phyloP scores from a whole-genome alignment of 2,113 vertebrate species.

The Scolopax mira region DNA sequence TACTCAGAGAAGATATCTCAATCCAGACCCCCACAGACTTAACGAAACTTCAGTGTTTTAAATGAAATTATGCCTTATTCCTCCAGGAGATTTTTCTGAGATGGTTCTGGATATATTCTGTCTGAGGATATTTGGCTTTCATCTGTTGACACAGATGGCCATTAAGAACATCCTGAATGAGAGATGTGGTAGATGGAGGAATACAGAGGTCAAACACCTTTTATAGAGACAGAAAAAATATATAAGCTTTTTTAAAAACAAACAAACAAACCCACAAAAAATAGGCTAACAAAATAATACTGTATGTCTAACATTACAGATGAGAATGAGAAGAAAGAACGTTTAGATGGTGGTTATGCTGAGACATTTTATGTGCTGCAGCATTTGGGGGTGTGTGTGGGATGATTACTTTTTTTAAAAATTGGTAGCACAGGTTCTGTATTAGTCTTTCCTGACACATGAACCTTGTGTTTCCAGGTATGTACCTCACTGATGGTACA shows the following conservation, averaged over 20 bases:
- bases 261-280: not conserved
- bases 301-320: not conserved
- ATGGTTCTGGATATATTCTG: not conserved
- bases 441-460: not conserved
- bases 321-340: not conserved
- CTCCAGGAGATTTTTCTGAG: not conserved
- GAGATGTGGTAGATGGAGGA: not conserved
- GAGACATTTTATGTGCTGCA: not conserved
- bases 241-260: too few relatives aligned
- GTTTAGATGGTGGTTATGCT: not conserved
- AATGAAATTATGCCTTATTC: not conserved
- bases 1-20: not conserved
- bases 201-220: not conserved
- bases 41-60: not conserved
- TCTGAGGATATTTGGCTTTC: not conserved
- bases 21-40: not conserved
- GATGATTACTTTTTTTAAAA: not conserved
- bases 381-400: fast-evolving
- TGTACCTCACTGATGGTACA: not conserved
- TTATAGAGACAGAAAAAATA: not conserved
- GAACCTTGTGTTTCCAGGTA: not conserved
- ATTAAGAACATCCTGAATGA: not conserved
- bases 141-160: not conserved
- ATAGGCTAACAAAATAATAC: not conserved
- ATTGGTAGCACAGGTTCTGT: not conserved